Percentiles rank a stretch among this genome's conserved stretches.
Conservation (phyloP, 2,113 vertebrate genomes). For the Setophaga petechia region DNA sequence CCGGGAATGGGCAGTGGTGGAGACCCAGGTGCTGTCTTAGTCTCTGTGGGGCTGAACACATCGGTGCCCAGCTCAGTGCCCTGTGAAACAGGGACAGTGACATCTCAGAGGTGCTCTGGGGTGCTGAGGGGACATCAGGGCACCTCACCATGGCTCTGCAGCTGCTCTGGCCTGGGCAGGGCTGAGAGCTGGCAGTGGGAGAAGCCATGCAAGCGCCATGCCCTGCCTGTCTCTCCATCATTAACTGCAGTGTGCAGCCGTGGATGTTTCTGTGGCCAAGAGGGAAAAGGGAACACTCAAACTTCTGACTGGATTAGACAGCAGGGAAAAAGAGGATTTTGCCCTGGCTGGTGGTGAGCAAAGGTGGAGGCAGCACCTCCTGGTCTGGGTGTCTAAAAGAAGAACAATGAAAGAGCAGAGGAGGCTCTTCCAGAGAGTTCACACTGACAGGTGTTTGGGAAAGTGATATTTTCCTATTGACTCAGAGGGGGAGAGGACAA, state of each 20-base stretch:
- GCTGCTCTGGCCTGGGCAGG: background rate
- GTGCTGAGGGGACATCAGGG: background rate
- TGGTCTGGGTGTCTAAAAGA: background rate
- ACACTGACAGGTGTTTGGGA: background rate
- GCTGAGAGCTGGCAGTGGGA: background rate
- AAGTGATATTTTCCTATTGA: background rate
- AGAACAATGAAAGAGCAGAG: background rate
- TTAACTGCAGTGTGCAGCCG: fast-evolving
- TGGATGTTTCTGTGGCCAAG: background rate
- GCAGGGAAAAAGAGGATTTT: background rate
- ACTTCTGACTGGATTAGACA: background rate
- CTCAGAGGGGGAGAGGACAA: background rate
- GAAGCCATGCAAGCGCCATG: background rate
- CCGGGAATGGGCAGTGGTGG: fast-evolving
- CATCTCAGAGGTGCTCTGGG: background rate
- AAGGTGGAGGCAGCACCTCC: background rate
- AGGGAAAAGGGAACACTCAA: background rate
- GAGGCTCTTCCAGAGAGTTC: background rate
- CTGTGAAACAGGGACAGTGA: fast-evolving
- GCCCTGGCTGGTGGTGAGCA: background rate
- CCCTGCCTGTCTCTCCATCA: too few species aligned
- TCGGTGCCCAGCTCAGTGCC: background rate
- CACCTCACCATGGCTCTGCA: background rate
- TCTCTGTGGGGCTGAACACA: background rate
- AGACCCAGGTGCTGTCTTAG: fast-evolving